Evolutionary conservation across 2,113 vertebrate genomes (phyloP).

Genomic region (Spermophilus dauricus): DNA sequence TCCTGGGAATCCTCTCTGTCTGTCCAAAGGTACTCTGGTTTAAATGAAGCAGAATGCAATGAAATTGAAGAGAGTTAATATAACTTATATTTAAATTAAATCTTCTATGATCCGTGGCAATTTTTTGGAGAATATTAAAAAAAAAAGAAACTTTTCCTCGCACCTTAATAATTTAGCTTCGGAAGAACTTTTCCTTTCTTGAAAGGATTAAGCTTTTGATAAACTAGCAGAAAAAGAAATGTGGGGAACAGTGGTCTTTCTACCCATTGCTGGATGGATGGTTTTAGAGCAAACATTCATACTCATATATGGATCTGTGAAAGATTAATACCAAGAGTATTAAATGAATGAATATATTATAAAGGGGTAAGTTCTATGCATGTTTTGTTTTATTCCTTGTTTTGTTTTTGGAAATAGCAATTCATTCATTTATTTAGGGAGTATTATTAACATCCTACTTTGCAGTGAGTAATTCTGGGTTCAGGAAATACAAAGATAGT

Average conservation of each 20-base stretch:
- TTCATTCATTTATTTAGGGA: constrained; percentile 15
- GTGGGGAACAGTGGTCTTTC: neutral
- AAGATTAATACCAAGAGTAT: neutral
- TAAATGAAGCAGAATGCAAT: neutral
- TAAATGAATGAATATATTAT: neutral
- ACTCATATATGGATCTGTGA: neutral
- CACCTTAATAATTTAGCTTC: constrained; percentile 7
- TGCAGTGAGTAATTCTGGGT: constrained; percentile 22
- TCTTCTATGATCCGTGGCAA: neutral
- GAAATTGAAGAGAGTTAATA: neutral
- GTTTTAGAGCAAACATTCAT: neutral
- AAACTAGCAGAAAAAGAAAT: neutral
- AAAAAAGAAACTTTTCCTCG: constrained; percentile 36
- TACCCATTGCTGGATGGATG: neutral
- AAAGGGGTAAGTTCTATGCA: neutral
- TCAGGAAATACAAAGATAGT: constrained; percentile 15
- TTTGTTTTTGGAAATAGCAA: constrained; percentile 36
- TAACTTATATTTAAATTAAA: neutral
- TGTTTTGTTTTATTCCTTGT: neutral
- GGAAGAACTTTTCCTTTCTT: constrained; percentile 24
- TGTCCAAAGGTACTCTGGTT: neutral
- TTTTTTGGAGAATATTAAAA: neutral
- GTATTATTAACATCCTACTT: neutral
- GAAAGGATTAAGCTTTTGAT: constrained; percentile 57
- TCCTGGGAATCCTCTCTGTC: neutral